A percentile compares a stretch with the other conserved stretches of the same genome.
Evolutionary conservation across 2,113 vertebrate species (phyloP).

Genomic region (Passer domesticus): DNA sequence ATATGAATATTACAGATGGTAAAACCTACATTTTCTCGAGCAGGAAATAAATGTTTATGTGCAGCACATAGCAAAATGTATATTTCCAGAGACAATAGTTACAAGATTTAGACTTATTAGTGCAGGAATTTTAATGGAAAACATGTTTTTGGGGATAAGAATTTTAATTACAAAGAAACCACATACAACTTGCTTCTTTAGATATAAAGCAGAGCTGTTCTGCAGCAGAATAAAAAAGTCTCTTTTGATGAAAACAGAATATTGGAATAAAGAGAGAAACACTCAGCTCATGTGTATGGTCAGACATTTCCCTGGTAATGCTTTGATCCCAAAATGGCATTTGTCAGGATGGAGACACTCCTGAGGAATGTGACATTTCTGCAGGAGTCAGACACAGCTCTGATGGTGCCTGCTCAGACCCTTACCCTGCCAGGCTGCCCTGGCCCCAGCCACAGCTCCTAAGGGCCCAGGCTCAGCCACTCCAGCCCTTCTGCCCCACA

Average conservation of each 20-base stretch:
- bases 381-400: neutral
- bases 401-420: neutral
- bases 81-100: slow-evolving; percentile 40
- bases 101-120: slow-evolving; percentile 10
- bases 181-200: neutral
- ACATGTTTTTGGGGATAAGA: slow-evolving; percentile 14
- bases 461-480: neutral
- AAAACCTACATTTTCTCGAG: neutral
- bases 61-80: neutral
- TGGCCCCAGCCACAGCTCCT: neutral
- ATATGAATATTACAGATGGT: slow-evolving; percentile 19
- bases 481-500: neutral
- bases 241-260: neutral
- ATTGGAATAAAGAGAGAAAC: neutral
- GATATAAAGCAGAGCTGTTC: slow-evolving; percentile 44
- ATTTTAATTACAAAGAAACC: slow-evolving; percentile 45
- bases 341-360: neutral
- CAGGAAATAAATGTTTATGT: slow-evolving; percentile 51
- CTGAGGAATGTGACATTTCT: neutral
- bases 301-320: neutral
- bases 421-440: neutral
- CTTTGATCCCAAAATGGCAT: neutral
- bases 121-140: slow-evolving; percentile 32
- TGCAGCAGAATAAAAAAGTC: neutral
- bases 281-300: fast-evolving